Evolutionary conservation across 2,888 invertebrate genomes (phyloP).

Genomic region (Prosapia bicincta): DNA sequence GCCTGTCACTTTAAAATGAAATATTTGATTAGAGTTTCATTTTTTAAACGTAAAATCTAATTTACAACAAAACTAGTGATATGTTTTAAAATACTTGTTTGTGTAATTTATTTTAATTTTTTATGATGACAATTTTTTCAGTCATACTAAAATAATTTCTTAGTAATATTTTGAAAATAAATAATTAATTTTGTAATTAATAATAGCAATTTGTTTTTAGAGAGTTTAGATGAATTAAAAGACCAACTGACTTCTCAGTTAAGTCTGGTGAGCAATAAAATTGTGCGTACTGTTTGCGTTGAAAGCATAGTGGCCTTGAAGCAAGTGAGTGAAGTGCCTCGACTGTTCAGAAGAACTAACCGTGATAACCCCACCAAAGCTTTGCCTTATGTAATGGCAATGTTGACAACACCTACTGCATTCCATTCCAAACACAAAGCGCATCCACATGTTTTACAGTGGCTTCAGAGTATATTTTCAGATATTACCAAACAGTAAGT

Average conservation of each 20-base stretch:
- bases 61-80: no score
- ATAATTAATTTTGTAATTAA: no score
- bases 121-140: no score
- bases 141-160: no score
- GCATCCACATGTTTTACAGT: constrained; percentile 43
- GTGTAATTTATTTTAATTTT: no score
- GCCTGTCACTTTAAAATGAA: no score
- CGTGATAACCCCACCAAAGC: constrained; percentile 78
- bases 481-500: constrained; percentile 48
- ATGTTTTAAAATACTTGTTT: no score
- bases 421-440: constrained; percentile 54
- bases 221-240: constrained; percentile 32
- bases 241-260: constrained; percentile 24
- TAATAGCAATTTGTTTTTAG: no score
- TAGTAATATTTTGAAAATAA: no score
- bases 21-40: no score
- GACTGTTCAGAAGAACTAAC: constrained; percentile 89
- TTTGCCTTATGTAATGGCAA: constrained; percentile 71
- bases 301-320: constrained; percentile 60
- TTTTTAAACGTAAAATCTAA: no score
- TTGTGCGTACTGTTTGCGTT: constrained; percentile 15
- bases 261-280: constrained; percentile 23
- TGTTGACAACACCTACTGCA: constrained; percentile 57
- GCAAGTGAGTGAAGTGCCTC: constrained; percentile 89
- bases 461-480: constrained; percentile 38